Evolutionary conservation across 2,113 vertebrate species (phyloP).

Genomic region (Megatriorchis doriae): DNA sequence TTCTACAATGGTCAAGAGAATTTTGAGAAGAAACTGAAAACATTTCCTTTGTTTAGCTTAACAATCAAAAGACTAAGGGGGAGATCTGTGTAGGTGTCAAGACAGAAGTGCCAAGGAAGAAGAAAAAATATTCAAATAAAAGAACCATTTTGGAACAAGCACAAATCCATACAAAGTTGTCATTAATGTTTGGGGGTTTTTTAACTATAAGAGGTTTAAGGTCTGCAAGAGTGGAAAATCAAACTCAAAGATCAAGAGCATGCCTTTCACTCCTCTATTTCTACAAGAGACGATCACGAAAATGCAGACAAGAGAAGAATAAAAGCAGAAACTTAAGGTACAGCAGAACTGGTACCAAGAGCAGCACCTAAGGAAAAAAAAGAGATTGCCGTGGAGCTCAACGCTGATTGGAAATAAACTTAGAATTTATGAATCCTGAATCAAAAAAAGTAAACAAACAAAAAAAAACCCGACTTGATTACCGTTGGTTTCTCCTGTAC

Average conservation of each 20-base stretch:
- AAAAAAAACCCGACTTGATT: fast-evolving
- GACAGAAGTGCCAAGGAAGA: neutral
- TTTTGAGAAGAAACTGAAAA: neutral
- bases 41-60: neutral
- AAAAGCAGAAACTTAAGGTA: neutral
- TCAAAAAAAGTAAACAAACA: neutral
- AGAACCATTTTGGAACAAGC: neutral
- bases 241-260: neutral
- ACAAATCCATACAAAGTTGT: neutral
- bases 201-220: neutral
- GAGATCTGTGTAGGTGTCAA: neutral
- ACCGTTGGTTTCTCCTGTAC: neutral
- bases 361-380: neutral
- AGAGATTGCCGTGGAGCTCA: neutral
- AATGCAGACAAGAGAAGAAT: neutral
- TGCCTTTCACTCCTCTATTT: neutral
- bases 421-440: neutral
- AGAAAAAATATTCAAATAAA: neutral
- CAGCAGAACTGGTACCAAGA: neutral
- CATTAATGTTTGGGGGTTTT: neutral
- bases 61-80: neutral
- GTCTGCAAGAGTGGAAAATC: neutral
- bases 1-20: neutral
- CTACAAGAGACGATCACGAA: neutral
- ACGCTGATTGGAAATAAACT: neutral